These are phyloP conservation scores for Phalera bucephala DNA, from an alignment of 2,888 invertebrate species.

Conservation along the genomic window DNA sequence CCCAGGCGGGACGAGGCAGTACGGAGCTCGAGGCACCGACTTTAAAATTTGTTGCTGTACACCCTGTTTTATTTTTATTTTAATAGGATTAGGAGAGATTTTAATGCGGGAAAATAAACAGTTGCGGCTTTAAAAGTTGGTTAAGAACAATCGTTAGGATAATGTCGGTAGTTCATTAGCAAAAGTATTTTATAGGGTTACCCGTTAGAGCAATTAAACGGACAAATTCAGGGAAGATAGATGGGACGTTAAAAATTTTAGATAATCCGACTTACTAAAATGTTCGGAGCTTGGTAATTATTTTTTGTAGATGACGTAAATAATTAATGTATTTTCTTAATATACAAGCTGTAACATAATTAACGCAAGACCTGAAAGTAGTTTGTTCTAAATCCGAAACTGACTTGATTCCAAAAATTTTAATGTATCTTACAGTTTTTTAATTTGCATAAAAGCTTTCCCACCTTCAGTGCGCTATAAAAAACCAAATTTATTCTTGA, in stretches of 20 bases:
- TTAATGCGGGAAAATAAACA: slow-evolving; percentile 50
- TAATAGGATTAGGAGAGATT: slow-evolving; percentile 53
- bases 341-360: too few relatives aligned
- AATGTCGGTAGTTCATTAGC: slow-evolving; percentile 48
- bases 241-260: background rate
- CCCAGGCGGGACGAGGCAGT: slow-evolving; percentile 33
- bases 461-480: too few relatives aligned
- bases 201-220: slow-evolving; percentile 28
- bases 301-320: too few relatives aligned
- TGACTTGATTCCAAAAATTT: too few relatives aligned
- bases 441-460: too few relatives aligned
- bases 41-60: slow-evolving; percentile 59
- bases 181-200: slow-evolving; percentile 33
- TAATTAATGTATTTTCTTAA: too few relatives aligned
- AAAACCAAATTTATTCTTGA: too few relatives aligned
- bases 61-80: slow-evolving; percentile 50
- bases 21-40: slow-evolving; percentile 39
- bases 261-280: too few relatives aligned
- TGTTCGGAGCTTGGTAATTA: too few relatives aligned
- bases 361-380: too few relatives aligned
- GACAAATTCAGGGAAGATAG: slow-evolving; percentile 17
- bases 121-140: slow-evolving; percentile 47
- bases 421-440: too few relatives aligned
- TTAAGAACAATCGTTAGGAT: slow-evolving; percentile 54
- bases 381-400: too few relatives aligned